Base-by-base conservation (phyloP, 2,888 invertebrate species). In the Leucophenga maculata region DNA sequence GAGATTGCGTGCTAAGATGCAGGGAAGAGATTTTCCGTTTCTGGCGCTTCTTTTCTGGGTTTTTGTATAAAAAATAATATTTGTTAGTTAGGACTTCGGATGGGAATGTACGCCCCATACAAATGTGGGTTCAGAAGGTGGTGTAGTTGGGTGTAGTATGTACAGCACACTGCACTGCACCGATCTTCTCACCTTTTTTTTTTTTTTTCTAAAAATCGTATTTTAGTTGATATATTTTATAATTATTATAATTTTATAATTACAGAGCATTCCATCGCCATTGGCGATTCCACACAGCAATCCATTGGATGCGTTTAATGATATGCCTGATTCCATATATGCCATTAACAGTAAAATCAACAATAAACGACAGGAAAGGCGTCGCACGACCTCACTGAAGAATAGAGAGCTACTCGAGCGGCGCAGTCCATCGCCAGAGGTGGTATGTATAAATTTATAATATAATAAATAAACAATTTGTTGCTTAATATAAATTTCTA, bases 351-450 rank as follows among this genome's bases (percentile, higher is more conserved):
- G 69, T 13, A 60, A 60, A 50, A 32, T 26, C 65, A n/a, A 71
- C 60, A 80, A 73, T 60, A 81, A 79, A 73, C 82, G 83, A 62
- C 80, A 78, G 65, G 87, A 88, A 70, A 83, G 89, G 20, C 86
- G 87, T 20, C 85, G 89, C 68, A 89, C 89, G n/a, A 86, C 86
- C 18, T 88, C 89, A 50, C 79, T 78, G 69, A 85, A 86, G 77
- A 80, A 77, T 1, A 81, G 76, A 69, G 80, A 85, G 31, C 48
- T n/a, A n/a, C n/a, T 69, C 78, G 77, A 87, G 83, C 79, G 88
- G 78, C 86, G 90, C 69, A 89, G 91, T 74, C 90, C 90, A 3
- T 88, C 91, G 55, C 91, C 91, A 78, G 89, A 90, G 79, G 89
- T 88, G 79, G 89, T 88, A 54, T 86, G 82, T 78, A 14, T 62